Conservation (phyloP, 2,797 vertebrate species). For the Pogoniulus pusillus region DNA sequence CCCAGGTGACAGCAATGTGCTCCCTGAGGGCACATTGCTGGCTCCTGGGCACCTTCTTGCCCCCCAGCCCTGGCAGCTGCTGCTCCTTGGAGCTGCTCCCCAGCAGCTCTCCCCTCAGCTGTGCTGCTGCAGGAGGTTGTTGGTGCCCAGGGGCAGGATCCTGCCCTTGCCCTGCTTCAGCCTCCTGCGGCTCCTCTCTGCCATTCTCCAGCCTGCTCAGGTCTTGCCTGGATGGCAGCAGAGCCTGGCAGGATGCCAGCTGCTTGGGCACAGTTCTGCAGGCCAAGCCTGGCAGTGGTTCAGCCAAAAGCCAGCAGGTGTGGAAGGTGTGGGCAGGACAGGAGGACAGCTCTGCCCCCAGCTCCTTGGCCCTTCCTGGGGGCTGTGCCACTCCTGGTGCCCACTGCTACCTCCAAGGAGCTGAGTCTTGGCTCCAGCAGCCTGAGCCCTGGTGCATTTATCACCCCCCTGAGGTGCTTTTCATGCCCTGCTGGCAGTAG, state of each 20-base stretch:
- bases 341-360: background rate
- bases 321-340: background rate
- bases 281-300: background rate
- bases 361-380: background rate
- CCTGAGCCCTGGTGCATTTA: accelerated
- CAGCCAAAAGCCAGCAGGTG: accelerated
- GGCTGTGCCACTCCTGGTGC: background rate
- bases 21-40: no score
- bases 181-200: no score
- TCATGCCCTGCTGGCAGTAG: background rate
- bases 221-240: no score
- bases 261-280: background rate
- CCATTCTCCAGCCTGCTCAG: no score
- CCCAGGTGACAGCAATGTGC: no score
- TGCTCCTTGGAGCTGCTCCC: no score
- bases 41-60: no score
- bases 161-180: no score
- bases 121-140: no score
- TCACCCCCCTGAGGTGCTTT: background rate
- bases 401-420: accelerated
- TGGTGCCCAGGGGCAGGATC: no score
- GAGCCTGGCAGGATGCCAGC: background rate
- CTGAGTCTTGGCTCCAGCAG: background rate
- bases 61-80: no score
- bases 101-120: no score